A percentile compares a stretch with the other conserved stretches of the same genome.
phyloP scores from a whole-genome alignment of 2,888 invertebrate genomes.

The Osmoderma eremita region DNA sequence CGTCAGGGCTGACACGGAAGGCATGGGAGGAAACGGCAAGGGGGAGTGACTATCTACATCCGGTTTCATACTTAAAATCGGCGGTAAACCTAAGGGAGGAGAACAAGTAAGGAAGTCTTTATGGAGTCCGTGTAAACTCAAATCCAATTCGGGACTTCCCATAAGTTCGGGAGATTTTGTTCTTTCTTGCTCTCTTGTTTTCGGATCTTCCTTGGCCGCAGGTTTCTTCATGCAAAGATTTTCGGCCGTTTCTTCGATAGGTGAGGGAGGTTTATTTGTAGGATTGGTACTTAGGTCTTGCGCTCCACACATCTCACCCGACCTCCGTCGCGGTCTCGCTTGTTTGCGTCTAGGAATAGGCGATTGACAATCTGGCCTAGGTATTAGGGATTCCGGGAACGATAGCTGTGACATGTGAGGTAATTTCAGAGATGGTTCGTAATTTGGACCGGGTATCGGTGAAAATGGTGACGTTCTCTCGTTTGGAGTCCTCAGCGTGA shows the following conservation, averaged over 20 bases:
- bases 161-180: constrained; percentile 53
- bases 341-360: constrained; percentile 88
- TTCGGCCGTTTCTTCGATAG: constrained; percentile 64
- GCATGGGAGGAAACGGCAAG: constrained; percentile 78
- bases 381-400: constrained; percentile 62
- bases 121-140: constrained; percentile 53
- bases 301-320: constrained; percentile 75
- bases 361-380: constrained; percentile 72
- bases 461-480: constrained; percentile 58
- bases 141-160: constrained; percentile 60
- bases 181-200: constrained; percentile 45
- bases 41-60: constrained; percentile 64
- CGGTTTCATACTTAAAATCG: constrained; percentile 60
- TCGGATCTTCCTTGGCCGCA: constrained; percentile 52
- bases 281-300: constrained; percentile 68
- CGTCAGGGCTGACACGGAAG: constrained; percentile 78
- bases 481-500: constrained; percentile 51
- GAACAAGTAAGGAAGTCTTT: constrained; percentile 66
- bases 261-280: constrained; percentile 46
- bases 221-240: constrained; percentile 71
- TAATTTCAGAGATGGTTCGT: constrained; percentile 63
- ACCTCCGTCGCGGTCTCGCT: constrained; percentile 84
- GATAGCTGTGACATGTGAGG: constrained; percentile 63
- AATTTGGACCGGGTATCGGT: constrained; percentile 62
- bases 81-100: constrained; percentile 68